Percentiles rank a stretch among this genome's conserved stretches.
These are phyloP conservation scores for Merodon equestris DNA, from an alignment of 2,888 invertebrate species.

Conservation along the genomic window DNA sequence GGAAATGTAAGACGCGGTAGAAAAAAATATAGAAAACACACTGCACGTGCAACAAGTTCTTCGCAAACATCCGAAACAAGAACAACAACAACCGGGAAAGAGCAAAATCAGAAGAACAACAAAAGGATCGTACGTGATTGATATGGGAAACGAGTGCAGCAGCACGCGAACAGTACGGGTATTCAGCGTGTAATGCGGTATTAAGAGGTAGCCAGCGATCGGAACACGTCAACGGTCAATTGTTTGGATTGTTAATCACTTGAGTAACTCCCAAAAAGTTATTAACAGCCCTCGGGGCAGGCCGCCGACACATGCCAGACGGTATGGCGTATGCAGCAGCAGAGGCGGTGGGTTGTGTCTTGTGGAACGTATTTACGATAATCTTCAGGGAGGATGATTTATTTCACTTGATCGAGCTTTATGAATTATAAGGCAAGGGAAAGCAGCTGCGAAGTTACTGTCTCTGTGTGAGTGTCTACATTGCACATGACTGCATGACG, in stretches of 20 bases:
- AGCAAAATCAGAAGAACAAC: conserved; percentile 30
- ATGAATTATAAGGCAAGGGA: no score
- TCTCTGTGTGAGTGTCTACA: no score
- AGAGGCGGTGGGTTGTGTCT: neutral
- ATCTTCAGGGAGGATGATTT: no score
- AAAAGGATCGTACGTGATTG: conserved; percentile 62
- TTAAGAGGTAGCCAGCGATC: conserved; percentile 48
- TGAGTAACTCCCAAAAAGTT: conserved; percentile 23
- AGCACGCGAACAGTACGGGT: neutral
- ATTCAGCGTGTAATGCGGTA: conserved; percentile 42
- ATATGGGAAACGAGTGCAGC: conserved; percentile 56
- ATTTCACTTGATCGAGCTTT: no score
- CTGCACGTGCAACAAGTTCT: conserved; percentile 53
- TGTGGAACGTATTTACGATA: neutral
- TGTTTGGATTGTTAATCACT: conserved; percentile 54
- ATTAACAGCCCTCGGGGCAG: neutral
- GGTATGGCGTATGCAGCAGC: no score
- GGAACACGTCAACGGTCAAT: conserved; percentile 17
- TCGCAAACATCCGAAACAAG: neutral
- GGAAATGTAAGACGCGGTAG: conserved; percentile 1
- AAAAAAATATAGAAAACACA: conserved; percentile 15
- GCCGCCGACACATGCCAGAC: no score
- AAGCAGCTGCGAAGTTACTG: no score
- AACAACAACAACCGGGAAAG: neutral
- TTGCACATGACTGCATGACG: no score